These are phyloP conservation scores for Acrobeloides nanus DNA, from an alignment of 2,888 invertebrate genomes.

Conservation along the genomic window DNA sequence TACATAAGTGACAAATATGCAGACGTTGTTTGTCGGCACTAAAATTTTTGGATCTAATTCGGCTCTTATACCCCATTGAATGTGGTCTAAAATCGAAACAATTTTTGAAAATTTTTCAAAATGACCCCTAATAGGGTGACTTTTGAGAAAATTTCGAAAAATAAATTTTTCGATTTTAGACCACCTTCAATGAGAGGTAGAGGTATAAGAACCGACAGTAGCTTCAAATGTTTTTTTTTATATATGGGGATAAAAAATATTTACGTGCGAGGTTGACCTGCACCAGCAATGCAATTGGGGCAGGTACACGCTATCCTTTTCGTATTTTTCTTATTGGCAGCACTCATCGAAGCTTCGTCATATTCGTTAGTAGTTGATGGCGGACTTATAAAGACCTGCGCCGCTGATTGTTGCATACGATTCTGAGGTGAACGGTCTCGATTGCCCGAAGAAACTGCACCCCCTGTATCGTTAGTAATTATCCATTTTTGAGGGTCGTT, in stretches of 20 bases:
- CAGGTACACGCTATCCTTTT: constrained; percentile 86
- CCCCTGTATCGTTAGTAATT: constrained; percentile 44
- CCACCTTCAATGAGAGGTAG: too few species aligned
- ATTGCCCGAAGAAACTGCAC: constrained; percentile 9
- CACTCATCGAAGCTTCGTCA: background rate
- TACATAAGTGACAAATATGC: constrained; percentile 50
- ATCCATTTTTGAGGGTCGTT: constrained; percentile 75
- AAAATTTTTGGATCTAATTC: too few species aligned
- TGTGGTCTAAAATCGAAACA: too few species aligned
- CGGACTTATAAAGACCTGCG: constrained; percentile 1
- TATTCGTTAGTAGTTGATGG: background rate
- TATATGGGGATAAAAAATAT: too few species aligned
- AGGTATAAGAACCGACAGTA: too few species aligned
- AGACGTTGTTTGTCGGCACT: constrained; percentile 38
- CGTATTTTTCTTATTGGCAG: constrained; percentile 18
- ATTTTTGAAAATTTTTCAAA: too few species aligned
- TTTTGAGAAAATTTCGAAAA: too few species aligned
- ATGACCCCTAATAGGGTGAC: too few species aligned
- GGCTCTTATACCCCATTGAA: too few species aligned
- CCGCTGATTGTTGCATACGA: background rate
- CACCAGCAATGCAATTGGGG: constrained; percentile 85
- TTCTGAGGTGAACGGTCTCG: background rate
- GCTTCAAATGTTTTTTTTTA: too few species aligned
- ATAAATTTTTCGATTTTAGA: too few species aligned
- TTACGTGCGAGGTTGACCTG: too few species aligned